Percentiles rank a stretch among this genome's conserved stretches.
These are phyloP conservation scores for Ruditapes philippinarum DNA, from an alignment of 1,140 invertebrate species.

Conservation along the genomic window DNA sequence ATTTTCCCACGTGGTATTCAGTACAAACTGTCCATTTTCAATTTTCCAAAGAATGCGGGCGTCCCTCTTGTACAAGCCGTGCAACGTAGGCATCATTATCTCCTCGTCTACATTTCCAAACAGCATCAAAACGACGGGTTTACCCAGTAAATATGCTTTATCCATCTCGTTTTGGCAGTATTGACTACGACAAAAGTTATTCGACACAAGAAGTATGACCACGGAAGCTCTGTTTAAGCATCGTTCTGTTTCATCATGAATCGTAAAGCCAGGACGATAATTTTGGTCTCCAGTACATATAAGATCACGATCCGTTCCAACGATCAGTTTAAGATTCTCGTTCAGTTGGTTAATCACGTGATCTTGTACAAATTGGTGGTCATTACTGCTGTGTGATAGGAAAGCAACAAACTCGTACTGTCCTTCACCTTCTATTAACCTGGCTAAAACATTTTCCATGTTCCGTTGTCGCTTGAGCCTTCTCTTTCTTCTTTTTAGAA, in stretches of 20 bases:
- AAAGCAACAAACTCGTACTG: neutral
- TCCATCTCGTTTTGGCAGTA: neutral
- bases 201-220: neutral
- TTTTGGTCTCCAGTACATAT: neutral
- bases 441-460: neutral
- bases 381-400: neutral
- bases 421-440: neutral
- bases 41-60: neutral
- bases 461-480: neutral
- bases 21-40: neutral
- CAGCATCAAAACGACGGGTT: conserved; percentile 24
- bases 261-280: neutral
- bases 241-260: neutral
- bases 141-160: neutral
- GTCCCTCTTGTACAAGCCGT: neutral
- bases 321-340: neutral
- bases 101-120: neutral
- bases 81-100: neutral
- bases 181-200: neutral
- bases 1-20: neutral
- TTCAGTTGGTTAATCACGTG: neutral
- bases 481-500: no score
- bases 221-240: neutral
- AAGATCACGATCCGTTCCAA: neutral
- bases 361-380: neutral